Percentiles rank a stretch among this genome's conserved stretches.
Conservation (phyloP, 2,113 vertebrate species). For the Fukomys damarensis region DNA sequence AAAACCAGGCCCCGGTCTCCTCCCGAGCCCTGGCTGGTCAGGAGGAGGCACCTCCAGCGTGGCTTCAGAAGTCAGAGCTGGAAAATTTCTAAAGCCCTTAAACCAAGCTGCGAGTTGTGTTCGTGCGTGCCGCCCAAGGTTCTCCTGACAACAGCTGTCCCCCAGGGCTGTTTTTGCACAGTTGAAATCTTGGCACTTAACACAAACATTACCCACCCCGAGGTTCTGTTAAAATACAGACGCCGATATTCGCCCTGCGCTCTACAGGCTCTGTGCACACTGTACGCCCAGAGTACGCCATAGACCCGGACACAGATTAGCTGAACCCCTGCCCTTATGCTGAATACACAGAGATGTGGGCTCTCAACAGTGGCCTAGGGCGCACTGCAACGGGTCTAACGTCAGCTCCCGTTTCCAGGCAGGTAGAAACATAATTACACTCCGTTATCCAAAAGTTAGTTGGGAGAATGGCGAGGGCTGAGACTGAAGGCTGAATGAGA, state of each 20-base stretch:
- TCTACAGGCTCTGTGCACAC: not conserved
- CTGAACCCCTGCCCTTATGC: not conserved
- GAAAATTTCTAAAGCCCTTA: conserved; percentile 27
- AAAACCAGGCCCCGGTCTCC: not conserved
- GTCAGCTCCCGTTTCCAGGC: not conserved
- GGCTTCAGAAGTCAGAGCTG: conserved; percentile 11
- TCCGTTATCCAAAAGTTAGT: not conserved
- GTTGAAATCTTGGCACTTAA: conserved; percentile 77
- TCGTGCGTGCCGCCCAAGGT: not conserved
- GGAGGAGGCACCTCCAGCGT: not conserved
- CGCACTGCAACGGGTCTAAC: not conserved
- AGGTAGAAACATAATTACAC: not conserved
- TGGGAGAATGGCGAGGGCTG: not conserved
- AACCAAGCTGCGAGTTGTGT: not conserved
- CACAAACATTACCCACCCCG: conserved; percentile 10
- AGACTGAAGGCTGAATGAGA: not conserved
- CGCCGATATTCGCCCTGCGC: not conserved
- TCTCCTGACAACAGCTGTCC: conserved; percentile 78
- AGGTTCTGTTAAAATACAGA: conserved; percentile 56
- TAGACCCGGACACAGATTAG: not conserved
- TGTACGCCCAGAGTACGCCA: not conserved
- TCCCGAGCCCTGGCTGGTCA: not conserved
- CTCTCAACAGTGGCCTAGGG: not conserved
- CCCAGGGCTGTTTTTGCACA: conserved; percentile 63
- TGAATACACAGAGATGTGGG: not conserved